Conservation (phyloP, 2,797 vertebrate genomes). For the Astyanax mexicanus region DNA sequence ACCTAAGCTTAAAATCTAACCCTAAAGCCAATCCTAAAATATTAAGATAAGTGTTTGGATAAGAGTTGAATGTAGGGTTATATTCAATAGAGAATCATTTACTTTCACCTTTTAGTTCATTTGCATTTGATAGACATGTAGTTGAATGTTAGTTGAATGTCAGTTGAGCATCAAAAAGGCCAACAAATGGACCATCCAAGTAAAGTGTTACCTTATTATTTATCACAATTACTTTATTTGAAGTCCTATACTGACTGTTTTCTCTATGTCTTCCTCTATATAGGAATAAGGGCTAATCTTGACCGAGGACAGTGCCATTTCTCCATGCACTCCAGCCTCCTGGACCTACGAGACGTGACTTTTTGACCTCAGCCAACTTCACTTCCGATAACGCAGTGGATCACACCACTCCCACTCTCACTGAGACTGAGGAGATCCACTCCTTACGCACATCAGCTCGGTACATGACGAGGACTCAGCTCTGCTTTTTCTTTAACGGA, state of each 20-base stretch:
- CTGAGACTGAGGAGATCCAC: neutral
- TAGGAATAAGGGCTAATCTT: conserved; percentile 40
- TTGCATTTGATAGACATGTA: too few relatives aligned
- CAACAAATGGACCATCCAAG: too few relatives aligned
- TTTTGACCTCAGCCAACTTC: conserved; percentile 3
- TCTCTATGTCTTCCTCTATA: conserved; percentile 11
- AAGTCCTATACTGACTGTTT: neutral
- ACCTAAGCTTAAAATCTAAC: too few relatives aligned
- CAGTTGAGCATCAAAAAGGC: too few relatives aligned
- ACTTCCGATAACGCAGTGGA: conserved; percentile 8
- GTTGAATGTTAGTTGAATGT: too few relatives aligned
- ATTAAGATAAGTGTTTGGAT: too few relatives aligned
- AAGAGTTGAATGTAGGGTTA: too few relatives aligned
- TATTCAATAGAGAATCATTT: too few relatives aligned
- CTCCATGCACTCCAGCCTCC: neutral
- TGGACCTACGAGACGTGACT: conserved; percentile 18
- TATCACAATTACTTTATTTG: neutral
- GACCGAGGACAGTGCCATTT: conserved; percentile 16
- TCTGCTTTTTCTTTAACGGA: conserved; percentile 13
- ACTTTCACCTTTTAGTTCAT: too few relatives aligned
- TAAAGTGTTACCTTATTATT: too few relatives aligned
- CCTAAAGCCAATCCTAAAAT: too few relatives aligned
- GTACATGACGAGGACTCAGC: neutral
- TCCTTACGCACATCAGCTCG: neutral
- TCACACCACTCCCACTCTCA: neutral